These are phyloP conservation scores for Melikaiella ostensackeni DNA, from an alignment of 2,888 invertebrate species.

Conservation along the genomic window DNA sequence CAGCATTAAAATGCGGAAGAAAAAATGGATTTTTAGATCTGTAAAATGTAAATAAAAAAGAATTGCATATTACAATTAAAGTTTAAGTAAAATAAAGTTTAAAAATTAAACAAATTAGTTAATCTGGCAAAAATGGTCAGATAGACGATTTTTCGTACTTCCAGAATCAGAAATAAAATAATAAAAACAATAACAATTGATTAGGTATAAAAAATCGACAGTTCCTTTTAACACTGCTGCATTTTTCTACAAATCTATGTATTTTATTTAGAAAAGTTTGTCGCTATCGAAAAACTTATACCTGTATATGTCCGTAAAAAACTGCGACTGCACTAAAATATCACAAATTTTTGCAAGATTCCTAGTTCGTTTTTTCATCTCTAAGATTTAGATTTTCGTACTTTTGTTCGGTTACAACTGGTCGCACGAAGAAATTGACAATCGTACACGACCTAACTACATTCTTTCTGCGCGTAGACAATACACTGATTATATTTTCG, in stretches of 20 bases:
- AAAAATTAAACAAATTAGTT: neutral
- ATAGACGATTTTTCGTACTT: neutral
- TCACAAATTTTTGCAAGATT: conserved; percentile 23
- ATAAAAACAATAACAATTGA: neutral
- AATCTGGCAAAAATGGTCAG: neutral
- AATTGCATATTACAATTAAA: neutral
- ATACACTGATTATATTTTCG: conserved; percentile 14
- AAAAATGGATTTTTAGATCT: neutral
- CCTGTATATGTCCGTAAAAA: conserved; percentile 12
- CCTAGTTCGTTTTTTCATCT: neutral
- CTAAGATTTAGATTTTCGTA: conserved; percentile 7
- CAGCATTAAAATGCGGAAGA: neutral
- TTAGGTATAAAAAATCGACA: neutral
- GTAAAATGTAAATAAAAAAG: neutral
- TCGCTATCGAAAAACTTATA: conserved; percentile 1
- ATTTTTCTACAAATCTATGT: conserved; percentile 9
- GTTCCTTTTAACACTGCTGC: neutral
- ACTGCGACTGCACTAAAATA: conserved; percentile 13
- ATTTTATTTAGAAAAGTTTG: neutral
- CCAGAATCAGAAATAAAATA: neutral
- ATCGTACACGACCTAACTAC: conserved; percentile 12
- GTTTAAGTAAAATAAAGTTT: neutral
- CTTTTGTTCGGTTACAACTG: conserved; percentile 7
- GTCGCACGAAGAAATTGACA: conserved; percentile 16
- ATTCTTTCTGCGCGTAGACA: neutral